Evolutionary conservation across 2,113 vertebrate genomes (phyloP).

Genomic region (Echinops telfairi): DNA sequence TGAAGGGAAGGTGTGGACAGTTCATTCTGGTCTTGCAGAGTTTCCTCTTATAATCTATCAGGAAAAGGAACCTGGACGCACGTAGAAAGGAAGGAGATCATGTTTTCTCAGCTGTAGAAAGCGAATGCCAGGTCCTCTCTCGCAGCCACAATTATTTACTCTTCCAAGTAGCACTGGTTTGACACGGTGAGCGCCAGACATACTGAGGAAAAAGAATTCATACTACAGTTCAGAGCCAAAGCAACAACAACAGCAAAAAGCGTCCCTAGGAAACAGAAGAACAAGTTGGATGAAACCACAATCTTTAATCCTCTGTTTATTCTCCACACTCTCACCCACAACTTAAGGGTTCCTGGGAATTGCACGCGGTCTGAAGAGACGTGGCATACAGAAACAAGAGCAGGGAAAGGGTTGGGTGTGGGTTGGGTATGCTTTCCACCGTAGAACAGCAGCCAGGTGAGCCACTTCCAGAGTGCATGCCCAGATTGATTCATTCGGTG

Average conservation of each 20-base stretch:
- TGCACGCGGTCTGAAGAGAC: neutral
- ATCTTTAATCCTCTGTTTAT: neutral
- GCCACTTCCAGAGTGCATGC: neutral
- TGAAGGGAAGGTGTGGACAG: neutral
- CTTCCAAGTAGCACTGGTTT: neutral
- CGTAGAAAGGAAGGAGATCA: neutral
- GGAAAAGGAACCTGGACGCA: neutral
- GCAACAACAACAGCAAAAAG: neutral
- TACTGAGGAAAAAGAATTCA: slow-evolving; percentile 30
- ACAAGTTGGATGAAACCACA: neutral
- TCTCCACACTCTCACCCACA: neutral
- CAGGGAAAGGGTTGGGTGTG: neutral
- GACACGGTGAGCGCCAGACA: slow-evolving; percentile 10
- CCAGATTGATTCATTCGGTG: neutral
- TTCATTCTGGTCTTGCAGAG: neutral
- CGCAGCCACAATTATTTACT: slow-evolving; percentile 31
- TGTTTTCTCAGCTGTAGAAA: neutral
- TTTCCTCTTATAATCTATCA: neutral
- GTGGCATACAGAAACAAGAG: neutral
- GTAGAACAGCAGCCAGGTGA: slow-evolving; percentile 1
- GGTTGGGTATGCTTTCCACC: neutral
- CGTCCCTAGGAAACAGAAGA: slow-evolving; percentile 12
- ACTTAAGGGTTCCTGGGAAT: slow-evolving; percentile 27
- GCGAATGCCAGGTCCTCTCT: slow-evolving; percentile 25
- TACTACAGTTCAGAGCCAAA: slow-evolving; percentile 10